phyloP scores from a whole-genome alignment of 2,888 invertebrate genomes.

The Synergus gifuensis region DNA sequence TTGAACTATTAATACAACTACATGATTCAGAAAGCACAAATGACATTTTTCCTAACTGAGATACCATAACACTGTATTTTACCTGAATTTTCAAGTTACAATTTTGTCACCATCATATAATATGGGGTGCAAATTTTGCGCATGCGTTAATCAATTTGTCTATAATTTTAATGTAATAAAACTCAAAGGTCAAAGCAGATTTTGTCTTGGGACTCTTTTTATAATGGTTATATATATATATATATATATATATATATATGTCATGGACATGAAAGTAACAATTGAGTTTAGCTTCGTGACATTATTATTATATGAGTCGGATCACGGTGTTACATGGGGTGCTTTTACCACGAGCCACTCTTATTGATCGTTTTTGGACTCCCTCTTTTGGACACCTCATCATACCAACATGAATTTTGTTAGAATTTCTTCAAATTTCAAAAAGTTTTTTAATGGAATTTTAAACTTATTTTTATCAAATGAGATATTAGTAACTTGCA shows the following conservation, averaged over 20 bases:
- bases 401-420: neutral
- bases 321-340: neutral
- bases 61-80: neutral
- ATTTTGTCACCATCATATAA: neutral
- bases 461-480: neutral
- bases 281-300: neutral
- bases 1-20: neutral
- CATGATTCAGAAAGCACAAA: neutral
- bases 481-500: too few species aligned
- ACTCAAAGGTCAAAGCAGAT: neutral
- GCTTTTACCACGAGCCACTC: neutral
- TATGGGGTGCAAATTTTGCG: neutral
- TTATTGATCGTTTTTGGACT: constrained; percentile 2
- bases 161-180: neutral
- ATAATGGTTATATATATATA: constrained; percentile 10
- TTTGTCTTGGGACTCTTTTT: neutral
- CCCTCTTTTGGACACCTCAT: neutral
- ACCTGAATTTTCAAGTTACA: neutral
- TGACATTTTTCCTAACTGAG: neutral
- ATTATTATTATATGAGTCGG: neutral
- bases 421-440: neutral
- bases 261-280: neutral
- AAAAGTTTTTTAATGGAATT: neutral
- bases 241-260: too few species aligned
- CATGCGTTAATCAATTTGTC: neutral